Percentiles rank a stretch among this genome's conserved stretches.
These are phyloP conservation scores for Hippopotamus amphibius DNA, from an alignment of 2,113 vertebrate species.

Conservation along the genomic window DNA sequence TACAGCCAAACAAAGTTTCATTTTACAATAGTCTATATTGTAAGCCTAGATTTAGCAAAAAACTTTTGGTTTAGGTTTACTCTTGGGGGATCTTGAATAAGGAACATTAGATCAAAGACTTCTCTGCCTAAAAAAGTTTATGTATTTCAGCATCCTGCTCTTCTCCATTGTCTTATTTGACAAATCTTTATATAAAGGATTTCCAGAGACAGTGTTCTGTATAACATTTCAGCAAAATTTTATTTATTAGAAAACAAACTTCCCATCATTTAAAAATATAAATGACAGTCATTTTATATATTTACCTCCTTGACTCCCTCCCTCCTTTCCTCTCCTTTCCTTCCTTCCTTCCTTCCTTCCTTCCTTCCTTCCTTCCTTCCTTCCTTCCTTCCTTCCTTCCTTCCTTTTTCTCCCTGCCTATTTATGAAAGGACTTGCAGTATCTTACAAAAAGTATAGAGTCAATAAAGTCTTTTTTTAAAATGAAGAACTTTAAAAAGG, in stretches of 20 bases:
- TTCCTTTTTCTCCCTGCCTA: neutral
- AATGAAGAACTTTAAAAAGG: neutral
- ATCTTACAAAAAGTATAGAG: neutral
- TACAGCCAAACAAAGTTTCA: neutral
- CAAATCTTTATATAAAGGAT: neutral
- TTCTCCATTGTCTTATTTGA: neutral
- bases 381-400: neutral
- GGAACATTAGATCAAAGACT: neutral
- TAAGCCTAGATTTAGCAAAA: constrained; percentile 3
- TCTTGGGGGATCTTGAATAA: neutral
- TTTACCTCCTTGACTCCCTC: neutral
- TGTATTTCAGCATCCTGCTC: neutral
- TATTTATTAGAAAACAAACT: neutral
- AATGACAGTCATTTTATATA: neutral
- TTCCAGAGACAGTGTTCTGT: neutral
- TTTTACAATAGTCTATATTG: neutral
- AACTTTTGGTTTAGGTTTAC: neutral
- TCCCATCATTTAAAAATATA: constrained; percentile 11
- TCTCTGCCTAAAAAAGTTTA: neutral
- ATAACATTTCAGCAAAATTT: neutral
- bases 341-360: neutral
- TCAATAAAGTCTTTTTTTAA: neutral
- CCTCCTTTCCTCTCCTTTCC: neutral
- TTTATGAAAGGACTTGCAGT: neutral
- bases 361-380: neutral